Base-by-base conservation (phyloP, 2,113 vertebrate genomes). In the Platysteira castanea region DNA sequence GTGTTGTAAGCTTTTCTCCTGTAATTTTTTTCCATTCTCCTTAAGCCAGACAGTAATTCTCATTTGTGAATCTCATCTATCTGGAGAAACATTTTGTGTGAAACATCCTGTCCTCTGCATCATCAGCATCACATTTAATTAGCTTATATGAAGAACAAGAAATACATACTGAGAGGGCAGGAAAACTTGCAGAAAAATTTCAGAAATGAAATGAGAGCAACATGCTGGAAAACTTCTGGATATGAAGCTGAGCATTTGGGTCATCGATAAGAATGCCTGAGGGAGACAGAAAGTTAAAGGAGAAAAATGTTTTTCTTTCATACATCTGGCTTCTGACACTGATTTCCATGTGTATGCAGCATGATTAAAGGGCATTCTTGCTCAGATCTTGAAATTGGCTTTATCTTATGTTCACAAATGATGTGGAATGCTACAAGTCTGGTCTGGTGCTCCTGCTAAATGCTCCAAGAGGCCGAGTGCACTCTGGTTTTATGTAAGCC, bases 341-440 rank as follows among this genome's bases (percentile, higher is more conserved):
- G 80, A 93, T 79, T 94, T 96, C 92, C 92, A 90, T 35, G 82
- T 64, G 70, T 79, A 91, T 1, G 13, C 74, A 89, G 86, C 60
- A 84, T 78, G 89, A 96, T 95, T 95, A 95, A 93, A 93, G 83
- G 79, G 54, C 93, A 95, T 96, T 96, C 96, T 86, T 95, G 86
- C 93, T 95, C 94, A 93, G 93, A 93, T 92, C 92, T 89, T 65
- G 71, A 83, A 96, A 93, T 50, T 70, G 52, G 91, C 63, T 93
- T 96, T 97, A 97, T 95, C 95, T 96, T 81, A 54, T 50, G 75
- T 86, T 93, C 95, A 93, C 88, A 95, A 92, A 88, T 7, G 8
- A 96, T 73, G 79, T 95, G 95, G 94, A 97, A 96, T 95, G 94
- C 92, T 95, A 93, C 94, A 92, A 94, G 96, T 92, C 94, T 96